Evolutionary conservation across 1,140 invertebrate species (phyloP).

Genomic region (Scaptodrosophila lebanonensis): DNA sequence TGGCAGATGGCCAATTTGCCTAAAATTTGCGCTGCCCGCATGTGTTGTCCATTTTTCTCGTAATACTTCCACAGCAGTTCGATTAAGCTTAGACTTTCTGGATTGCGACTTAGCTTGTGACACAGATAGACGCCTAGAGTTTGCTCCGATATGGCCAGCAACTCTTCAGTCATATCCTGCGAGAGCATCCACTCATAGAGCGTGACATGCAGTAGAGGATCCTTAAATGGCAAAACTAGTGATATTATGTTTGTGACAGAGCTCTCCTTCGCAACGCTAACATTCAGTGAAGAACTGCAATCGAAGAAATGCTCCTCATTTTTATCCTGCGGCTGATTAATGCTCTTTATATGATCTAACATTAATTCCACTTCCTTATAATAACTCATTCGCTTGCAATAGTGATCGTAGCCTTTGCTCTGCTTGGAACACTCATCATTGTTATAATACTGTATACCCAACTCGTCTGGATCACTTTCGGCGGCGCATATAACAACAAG

Average conservation of each 20-base stretch:
- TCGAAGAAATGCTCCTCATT: neutral
- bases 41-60: slow-evolving; percentile 93
- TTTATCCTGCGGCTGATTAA: slow-evolving; percentile 20
- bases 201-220: slow-evolving; percentile 93
- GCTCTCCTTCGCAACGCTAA: slow-evolving; percentile 13
- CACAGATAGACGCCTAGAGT: slow-evolving; percentile 89
- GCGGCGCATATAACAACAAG: slow-evolving; percentile 89
- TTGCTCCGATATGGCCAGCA: slow-evolving; percentile 87
- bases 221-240: slow-evolving; percentile 80
- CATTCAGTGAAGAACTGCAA: neutral
- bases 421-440: slow-evolving; percentile 89
- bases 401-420: slow-evolving; percentile 85
- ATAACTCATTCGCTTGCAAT: slow-evolving; percentile 84
- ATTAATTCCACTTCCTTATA: slow-evolving; percentile 91
- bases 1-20: slow-evolving; percentile 90
- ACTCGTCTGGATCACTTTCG: slow-evolving; percentile 91
- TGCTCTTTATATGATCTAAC: slow-evolving; percentile 85
- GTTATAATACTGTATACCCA: slow-evolving; percentile 92
- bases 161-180: slow-evolving; percentile 82
- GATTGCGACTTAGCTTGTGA: slow-evolving; percentile 79
- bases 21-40: slow-evolving; percentile 94
- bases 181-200: slow-evolving; percentile 96
- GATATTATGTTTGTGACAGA: slow-evolving; percentile 77
- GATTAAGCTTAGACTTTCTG: slow-evolving; percentile 82
- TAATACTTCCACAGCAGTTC: slow-evolving; percentile 98